phyloP scores from a whole-genome alignment of 2,888 invertebrate species.

The Aquatica leii region DNA sequence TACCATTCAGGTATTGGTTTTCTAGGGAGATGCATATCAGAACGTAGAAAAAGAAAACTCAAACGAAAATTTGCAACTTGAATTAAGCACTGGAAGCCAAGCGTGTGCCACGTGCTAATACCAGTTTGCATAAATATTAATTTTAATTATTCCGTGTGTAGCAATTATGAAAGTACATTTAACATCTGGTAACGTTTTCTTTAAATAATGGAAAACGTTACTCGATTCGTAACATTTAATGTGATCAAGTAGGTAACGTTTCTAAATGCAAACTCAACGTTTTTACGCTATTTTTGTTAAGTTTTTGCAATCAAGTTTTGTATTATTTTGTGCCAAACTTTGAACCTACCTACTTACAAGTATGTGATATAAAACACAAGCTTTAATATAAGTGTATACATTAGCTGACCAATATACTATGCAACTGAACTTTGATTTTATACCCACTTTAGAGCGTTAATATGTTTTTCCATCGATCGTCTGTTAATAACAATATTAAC shows the following conservation, averaged over 20 bases:
- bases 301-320: background rate
- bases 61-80: background rate
- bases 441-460: too few relatives aligned
- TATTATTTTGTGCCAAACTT: background rate
- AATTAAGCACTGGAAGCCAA: background rate
- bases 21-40: slow-evolving; percentile 23
- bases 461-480: too few relatives aligned
- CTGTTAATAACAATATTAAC: too few relatives aligned
- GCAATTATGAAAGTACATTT: too few relatives aligned
- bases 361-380: slow-evolving; percentile 24
- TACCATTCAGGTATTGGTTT: too few relatives aligned
- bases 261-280: too few relatives aligned
- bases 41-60: slow-evolving; percentile 34
- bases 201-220: too few relatives aligned
- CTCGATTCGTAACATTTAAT: too few relatives aligned
- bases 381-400: slow-evolving; percentile 27
- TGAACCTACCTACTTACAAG: background rate
- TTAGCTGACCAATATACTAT: slow-evolving; percentile 20
- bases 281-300: too few relatives aligned
- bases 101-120: slow-evolving; percentile 17
- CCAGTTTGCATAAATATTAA: background rate
- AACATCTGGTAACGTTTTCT: too few relatives aligned
- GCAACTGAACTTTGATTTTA: too few relatives aligned
- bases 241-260: too few relatives aligned
- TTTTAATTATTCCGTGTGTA: background rate